phyloP scores from a whole-genome alignment of 2,797 vertebrate species.

The Sternotherus odoratus region DNA sequence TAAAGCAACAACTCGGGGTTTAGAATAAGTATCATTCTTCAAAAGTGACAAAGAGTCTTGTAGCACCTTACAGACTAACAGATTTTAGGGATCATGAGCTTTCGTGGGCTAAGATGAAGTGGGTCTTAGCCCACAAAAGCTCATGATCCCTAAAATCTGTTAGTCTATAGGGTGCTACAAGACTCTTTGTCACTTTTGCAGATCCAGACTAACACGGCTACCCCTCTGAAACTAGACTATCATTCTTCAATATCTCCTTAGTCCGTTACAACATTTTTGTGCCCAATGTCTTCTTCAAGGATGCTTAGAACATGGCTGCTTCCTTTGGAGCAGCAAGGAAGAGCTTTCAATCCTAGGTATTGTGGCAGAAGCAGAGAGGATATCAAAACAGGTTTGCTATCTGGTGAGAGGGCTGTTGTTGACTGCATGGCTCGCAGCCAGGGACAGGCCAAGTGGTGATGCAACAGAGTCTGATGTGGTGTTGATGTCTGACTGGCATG shows the following conservation, averaged over 20 bases:
- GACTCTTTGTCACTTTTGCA: too few species aligned
- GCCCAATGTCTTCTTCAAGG: background rate
- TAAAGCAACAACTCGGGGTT: background rate
- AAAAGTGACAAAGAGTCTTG: too few species aligned
- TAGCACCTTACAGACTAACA: too few species aligned
- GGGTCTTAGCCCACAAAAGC: too few species aligned
- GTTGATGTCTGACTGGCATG: conserved; percentile 13
- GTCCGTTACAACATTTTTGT: background rate
- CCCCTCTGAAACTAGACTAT: too few species aligned
- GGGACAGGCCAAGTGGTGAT: background rate
- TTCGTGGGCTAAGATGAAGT: too few species aligned
- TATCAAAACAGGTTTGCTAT: background rate
- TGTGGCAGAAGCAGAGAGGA: background rate
- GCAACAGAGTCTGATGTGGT: conserved; percentile 44
- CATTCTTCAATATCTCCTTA: background rate
- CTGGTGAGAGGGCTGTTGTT: background rate
- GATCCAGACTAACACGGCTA: too few species aligned
- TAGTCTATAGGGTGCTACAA: too few species aligned
- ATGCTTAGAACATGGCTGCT: background rate
- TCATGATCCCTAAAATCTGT: too few species aligned
- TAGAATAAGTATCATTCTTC: background rate
- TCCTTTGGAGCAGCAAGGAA: background rate
- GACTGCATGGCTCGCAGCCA: background rate
- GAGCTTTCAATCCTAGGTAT: background rate
- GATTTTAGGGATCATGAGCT: too few species aligned